Conservation (phyloP, 64 coral and sea anemone species). For the Montipora efflorescens region DNA sequence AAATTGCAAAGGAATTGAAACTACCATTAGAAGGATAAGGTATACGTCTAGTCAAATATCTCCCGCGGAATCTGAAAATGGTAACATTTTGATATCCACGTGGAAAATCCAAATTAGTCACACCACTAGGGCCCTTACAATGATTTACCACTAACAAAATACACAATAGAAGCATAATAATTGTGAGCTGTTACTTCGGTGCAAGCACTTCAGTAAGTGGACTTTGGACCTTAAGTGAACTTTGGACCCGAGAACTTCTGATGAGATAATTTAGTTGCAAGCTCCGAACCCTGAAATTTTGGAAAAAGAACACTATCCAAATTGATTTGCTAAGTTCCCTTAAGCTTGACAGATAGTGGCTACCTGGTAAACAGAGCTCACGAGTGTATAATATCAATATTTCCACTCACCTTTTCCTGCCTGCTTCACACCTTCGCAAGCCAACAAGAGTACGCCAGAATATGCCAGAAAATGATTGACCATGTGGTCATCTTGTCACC, state of each 20-base stretch:
- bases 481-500: not conserved
- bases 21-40: not conserved
- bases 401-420: constrained; percentile 5
- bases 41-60: not conserved
- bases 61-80: not conserved
- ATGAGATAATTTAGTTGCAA: not conserved
- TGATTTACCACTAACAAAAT: not conserved
- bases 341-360: not conserved
- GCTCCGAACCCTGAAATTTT: not conserved
- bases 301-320: constrained; percentile 1
- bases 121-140: not conserved
- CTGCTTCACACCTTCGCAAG: not conserved
- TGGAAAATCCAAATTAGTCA: not conserved
- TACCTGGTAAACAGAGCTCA: constrained; percentile 7
- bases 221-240: not conserved
- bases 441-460: not conserved
- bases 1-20: not conserved
- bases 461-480: not conserved
- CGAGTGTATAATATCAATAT: not conserved
- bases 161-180: constrained; percentile 7
- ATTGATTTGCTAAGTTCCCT: constrained; percentile 13
- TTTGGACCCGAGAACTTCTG: not conserved
- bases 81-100: constrained; percentile 19
- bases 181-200: constrained; percentile 6
- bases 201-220: constrained; percentile 10